phyloP scores from a whole-genome alignment of 2,888 invertebrate genomes.

The Mesorhabditis sp. region DNA sequence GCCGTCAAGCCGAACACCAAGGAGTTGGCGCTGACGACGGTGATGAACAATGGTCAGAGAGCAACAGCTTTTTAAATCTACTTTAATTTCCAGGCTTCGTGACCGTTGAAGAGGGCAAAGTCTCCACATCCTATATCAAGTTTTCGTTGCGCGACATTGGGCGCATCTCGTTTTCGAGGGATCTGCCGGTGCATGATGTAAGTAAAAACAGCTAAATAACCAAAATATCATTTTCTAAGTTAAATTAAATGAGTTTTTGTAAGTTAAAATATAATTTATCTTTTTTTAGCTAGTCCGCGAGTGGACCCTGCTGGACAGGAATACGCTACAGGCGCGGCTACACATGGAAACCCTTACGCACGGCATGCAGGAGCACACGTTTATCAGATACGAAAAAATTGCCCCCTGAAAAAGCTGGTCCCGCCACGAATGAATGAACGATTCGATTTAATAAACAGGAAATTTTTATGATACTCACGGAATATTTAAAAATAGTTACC shows the following conservation, averaged over 20 bases:
- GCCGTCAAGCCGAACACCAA: constrained; percentile 46
- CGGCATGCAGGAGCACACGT: constrained; percentile 53
- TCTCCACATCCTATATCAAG: constrained; percentile 37
- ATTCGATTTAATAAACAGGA: too few relatives aligned
- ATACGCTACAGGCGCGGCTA: constrained; percentile 49
- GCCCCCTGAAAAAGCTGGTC: constrained; percentile 8
- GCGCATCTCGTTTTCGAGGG: constrained; percentile 56
- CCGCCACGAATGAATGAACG: too few relatives aligned
- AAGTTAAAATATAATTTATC: neutral
- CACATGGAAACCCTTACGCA: constrained; percentile 58
- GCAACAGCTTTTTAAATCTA: neutral
- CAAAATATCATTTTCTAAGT: neutral
- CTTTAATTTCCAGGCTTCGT: constrained; percentile 44
- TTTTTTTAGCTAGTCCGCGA: constrained; percentile 51
- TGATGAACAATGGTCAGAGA: constrained; percentile 55
- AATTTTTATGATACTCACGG: too few relatives aligned
- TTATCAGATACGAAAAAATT: constrained; percentile 41
- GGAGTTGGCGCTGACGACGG: constrained; percentile 53
- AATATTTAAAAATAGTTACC: too few relatives aligned
- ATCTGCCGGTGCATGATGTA: constrained; percentile 57
- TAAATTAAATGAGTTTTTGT: neutral
- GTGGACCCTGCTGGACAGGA: constrained; percentile 52
- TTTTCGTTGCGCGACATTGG: constrained; percentile 56
- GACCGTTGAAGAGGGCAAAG: constrained; percentile 56
- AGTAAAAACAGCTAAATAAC: constrained; percentile 15